Evolutionary conservation across 2,797 vertebrate genomes (phyloP), one percentile per base, ranked within the genome.

Genomic region (Anabacerthia variegaticeps): DNA sequence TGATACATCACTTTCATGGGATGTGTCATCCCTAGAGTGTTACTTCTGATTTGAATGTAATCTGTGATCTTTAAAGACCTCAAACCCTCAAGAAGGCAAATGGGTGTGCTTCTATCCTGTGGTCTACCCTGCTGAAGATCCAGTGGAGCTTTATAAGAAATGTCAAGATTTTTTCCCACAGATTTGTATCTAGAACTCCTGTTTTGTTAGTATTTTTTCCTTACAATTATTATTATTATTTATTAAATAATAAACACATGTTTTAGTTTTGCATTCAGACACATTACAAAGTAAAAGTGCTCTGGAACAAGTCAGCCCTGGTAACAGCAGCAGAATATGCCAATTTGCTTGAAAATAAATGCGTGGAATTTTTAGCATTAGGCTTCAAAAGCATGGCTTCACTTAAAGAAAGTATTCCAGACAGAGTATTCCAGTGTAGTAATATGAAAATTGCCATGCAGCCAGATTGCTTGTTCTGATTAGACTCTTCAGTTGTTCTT

Each of bases 391-490:
- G 41, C 51, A 21, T 32, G n/a, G 28, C 73, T 89, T 79, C 6
- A 3, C 85, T 88, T 81, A 80, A n/a, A 69, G 39, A 32, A 61
- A n/a, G 44, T 54, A 88, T 84, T 84, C 85, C 58, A 23, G 4
- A 30, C 11, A 54, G 68, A 58, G 32, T 34, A 43, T 77, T 80
- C 71, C 73, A 49, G 34, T 37, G 55, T 55, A 71, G 65, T 22
- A 78, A 51, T 78, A 48, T 20, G 41, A 85, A 82, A 82, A 73
- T 69, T 89, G 63, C 67, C 67, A 14, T 61, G 52, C 61, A 74
- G 75, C 61, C 75, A 79, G 85, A 67, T 67, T 79, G 55, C 74
- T 78, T 73, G 69, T 88, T 82, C 79, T 89, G 93, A 87, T 82
- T 34, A 79, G 71, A 65, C 65, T 79, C 61, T 74, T 88, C 48